Evolutionary conservation across 2,113 vertebrate genomes (phyloP), one percentile per base, ranked within the genome.

Genomic region (Dermatemys mawii): DNA sequence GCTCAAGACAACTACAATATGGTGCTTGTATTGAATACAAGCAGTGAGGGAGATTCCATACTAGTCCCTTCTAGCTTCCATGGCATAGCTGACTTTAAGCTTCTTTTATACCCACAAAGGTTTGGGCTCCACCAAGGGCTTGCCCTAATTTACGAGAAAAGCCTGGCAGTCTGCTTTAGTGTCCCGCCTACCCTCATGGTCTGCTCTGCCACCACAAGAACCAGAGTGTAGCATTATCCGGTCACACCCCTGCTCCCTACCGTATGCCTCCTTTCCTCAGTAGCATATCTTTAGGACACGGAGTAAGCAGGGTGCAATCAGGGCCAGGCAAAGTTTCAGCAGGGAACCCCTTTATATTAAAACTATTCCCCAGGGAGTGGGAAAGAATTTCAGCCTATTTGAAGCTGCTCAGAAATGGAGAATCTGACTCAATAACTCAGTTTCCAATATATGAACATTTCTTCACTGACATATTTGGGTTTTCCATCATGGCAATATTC

Each of bases 391-490:
- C 73, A 48, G 5, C 7, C 90, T 93, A 70, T 22, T 73, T 83
- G 70, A 80, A 90, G 93, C 91, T 88, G 88, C 83, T 44, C 24
- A 44, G 85, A 57, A 90, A 90, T 11, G 21, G 19, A 88, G 11
- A 95, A 87, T 85, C 86, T 70, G 81, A 35, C 75, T 51, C 86
- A 89, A 92, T 96, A 94, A 94, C 90, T 92, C 24, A 44, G 32
- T 89, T 96, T 96, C 92, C 93, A 92, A 97, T 85, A 79, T 13
- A 87, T 79, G 76, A 82, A 85, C 70, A 91, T 89, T 83, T n/a
- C 93, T 96, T 94, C 76, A 92, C 82, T 76, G 88, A 81, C 83
- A 83, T 55, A 91, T 90, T 91, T 92, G 82, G 73, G 29, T 85
- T 93, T 88, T 88, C 88, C 82, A 73, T 93, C 85, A 83, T 19